These are phyloP conservation scores for Oceanodroma tethys DNA, from an alignment of 2,113 vertebrate species.

Conservation along the genomic window DNA sequence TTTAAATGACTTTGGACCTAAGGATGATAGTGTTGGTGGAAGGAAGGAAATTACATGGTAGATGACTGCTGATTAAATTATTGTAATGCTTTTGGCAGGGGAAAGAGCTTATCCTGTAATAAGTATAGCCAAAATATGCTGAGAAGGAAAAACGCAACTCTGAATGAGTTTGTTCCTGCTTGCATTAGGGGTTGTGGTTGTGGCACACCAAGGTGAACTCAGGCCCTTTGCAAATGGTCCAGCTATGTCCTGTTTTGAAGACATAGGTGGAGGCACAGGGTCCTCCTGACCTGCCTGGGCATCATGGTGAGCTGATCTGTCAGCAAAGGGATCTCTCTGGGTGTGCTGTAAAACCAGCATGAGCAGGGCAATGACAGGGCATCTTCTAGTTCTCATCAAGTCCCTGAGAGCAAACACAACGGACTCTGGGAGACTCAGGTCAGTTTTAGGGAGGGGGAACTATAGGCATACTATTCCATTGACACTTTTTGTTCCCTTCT, in stretches of 20 bases:
- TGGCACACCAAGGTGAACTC: not conserved
- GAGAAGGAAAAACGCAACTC: not conserved
- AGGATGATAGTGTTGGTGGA: not conserved
- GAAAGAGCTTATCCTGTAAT: not conserved
- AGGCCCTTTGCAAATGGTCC: not conserved
- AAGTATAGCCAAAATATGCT: not conserved
- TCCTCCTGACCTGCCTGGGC: not conserved
- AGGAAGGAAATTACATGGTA: slow-evolving; percentile 13
- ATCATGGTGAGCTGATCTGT: not conserved
- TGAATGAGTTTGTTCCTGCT: not conserved
- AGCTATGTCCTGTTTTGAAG: not conserved
- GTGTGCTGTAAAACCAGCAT: fast-evolving
- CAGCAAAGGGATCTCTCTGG: not conserved
- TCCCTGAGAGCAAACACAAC: not conserved
- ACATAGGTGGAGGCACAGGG: not conserved
- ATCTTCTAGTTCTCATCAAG: not conserved
- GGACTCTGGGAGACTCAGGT: not conserved
- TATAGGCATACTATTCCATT: not conserved
- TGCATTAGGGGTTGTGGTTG: not conserved
- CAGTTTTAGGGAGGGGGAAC: not conserved
- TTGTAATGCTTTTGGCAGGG: not conserved
- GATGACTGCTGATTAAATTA: not conserved
- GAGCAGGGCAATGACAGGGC: not conserved
- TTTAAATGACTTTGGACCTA: not conserved
- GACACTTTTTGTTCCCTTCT: not conserved